Conservation (phyloP, 2,113 vertebrate genomes). For the Syngnathus scovelli region DNA sequence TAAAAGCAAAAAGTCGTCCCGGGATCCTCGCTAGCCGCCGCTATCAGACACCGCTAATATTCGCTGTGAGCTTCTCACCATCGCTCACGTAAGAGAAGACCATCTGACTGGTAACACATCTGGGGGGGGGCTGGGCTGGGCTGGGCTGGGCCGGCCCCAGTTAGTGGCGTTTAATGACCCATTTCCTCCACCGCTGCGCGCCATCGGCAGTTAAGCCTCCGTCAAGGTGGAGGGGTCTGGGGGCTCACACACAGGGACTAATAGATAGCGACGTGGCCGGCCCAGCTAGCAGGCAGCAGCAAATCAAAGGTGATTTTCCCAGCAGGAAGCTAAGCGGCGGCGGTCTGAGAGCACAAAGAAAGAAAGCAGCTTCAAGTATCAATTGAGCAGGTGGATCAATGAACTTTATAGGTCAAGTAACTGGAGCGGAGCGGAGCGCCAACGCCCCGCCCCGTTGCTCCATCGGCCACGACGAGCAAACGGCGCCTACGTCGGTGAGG, state of each 20-base stretch:
- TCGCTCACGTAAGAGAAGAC: slow-evolving; percentile 66
- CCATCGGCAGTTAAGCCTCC: slow-evolving; percentile 76
- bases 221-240: slow-evolving; percentile 69
- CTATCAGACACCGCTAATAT: slow-evolving; percentile 50
- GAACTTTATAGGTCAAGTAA: background rate
- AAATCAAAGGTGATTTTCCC: slow-evolving; percentile 57
- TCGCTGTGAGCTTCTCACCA: slow-evolving; percentile 41
- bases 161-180: slow-evolving; percentile 78
- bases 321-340: slow-evolving; percentile 57
- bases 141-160: slow-evolving; percentile 48
- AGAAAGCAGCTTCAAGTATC: background rate
- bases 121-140: slow-evolving; percentile 42
- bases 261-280: slow-evolving; percentile 43
- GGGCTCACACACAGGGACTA: slow-evolving; percentile 47
- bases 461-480: too few species aligned
- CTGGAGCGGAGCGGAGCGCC: background rate
- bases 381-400: background rate
- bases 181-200: slow-evolving; percentile 73
- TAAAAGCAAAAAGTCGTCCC: background rate
- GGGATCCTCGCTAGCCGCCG: slow-evolving; percentile 46
- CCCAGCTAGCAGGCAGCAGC: slow-evolving; percentile 40
- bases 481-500: too few species aligned
- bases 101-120: slow-evolving; percentile 78
- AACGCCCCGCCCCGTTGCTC: too few species aligned
- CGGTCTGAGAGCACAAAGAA: background rate